These are phyloP conservation scores for Drepanosiphum platanoidis DNA, from an alignment of 2,888 invertebrate genomes.

Conservation along the genomic window DNA sequence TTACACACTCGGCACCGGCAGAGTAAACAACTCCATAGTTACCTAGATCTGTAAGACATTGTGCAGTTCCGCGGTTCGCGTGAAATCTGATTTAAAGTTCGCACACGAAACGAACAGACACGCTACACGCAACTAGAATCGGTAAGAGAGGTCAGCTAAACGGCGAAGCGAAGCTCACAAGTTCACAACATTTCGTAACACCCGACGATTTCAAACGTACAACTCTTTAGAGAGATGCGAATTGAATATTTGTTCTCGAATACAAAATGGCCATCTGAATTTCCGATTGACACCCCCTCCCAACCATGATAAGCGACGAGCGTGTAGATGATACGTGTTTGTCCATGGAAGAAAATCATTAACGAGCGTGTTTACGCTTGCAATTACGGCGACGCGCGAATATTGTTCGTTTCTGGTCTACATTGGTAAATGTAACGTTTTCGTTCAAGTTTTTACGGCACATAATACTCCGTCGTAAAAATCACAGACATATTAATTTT, in stretches of 20 bases:
- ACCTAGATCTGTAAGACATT: slow-evolving; percentile 56
- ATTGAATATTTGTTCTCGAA: neutral
- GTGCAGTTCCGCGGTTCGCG: neutral
- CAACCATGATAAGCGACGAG: slow-evolving; percentile 40
- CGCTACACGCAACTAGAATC: too few relatives aligned
- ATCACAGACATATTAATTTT: too few relatives aligned
- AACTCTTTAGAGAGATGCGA: too few relatives aligned
- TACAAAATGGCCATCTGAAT: neutral
- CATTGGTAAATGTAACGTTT: too few relatives aligned
- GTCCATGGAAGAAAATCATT: slow-evolving; percentile 39
- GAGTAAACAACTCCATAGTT: slow-evolving; percentile 41
- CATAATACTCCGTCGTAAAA: too few relatives aligned
- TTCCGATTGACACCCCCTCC: neutral
- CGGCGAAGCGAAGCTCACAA: too few relatives aligned
- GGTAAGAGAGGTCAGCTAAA: too few relatives aligned
- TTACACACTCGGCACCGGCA: neutral
- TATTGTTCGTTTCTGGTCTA: neutral
- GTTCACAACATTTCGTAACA: too few relatives aligned
- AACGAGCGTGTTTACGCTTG: neutral
- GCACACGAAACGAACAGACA: neutral
- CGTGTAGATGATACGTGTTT: slow-evolving; percentile 27
- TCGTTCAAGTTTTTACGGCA: too few relatives aligned
- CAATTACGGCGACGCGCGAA: neutral
- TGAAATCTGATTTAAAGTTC: neutral
- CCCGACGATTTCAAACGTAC: too few relatives aligned